A percentile compares a stretch with the other conserved stretches of the same genome.
Conservation (phyloP, 2,888 invertebrate species). For the Oeneis ivallda region DNA sequence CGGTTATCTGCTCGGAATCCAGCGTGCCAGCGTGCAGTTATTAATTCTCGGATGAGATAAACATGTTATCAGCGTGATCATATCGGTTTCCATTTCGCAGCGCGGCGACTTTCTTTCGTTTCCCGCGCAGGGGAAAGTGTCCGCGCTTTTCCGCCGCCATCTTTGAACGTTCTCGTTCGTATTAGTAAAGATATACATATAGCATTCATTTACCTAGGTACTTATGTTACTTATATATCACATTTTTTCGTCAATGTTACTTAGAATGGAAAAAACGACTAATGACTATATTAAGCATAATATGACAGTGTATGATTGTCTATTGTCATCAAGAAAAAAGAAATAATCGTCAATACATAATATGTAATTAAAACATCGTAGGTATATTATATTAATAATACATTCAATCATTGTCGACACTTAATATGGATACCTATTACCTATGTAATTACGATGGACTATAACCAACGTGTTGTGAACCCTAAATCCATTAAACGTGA, state of each 20-base stretch:
- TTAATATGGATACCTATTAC: constrained; percentile 38
- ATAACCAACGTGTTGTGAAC: constrained; percentile 31
- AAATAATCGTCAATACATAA: constrained; percentile 2
- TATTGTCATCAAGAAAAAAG: constrained; percentile 14
- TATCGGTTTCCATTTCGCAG: constrained; percentile 76
- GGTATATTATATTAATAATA: constrained; percentile 7
- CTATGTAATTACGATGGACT: constrained; percentile 34
- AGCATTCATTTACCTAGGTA: no score
- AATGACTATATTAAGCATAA: background rate
- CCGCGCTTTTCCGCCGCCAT: constrained; percentile 80
- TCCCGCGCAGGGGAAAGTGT: constrained; percentile 78
- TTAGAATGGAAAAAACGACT: no score
- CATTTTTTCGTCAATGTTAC: no score
- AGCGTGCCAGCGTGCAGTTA: constrained; percentile 42
- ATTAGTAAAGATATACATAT: background rate
- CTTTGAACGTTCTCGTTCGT: constrained; percentile 49
- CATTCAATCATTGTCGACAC: constrained; percentile 30
- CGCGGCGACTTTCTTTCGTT: constrained; percentile 75
- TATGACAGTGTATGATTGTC: background rate
- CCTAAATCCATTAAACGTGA: constrained; percentile 19
- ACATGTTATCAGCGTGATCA: constrained; percentile 73
- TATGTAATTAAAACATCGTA: constrained; percentile 2
- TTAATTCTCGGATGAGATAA: constrained; percentile 53
- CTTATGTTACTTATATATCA: no score
- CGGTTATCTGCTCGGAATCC: constrained; percentile 2